phyloP scores from a whole-genome alignment of 2,888 invertebrate species.

The Nephrotoma guestfalica region DNA sequence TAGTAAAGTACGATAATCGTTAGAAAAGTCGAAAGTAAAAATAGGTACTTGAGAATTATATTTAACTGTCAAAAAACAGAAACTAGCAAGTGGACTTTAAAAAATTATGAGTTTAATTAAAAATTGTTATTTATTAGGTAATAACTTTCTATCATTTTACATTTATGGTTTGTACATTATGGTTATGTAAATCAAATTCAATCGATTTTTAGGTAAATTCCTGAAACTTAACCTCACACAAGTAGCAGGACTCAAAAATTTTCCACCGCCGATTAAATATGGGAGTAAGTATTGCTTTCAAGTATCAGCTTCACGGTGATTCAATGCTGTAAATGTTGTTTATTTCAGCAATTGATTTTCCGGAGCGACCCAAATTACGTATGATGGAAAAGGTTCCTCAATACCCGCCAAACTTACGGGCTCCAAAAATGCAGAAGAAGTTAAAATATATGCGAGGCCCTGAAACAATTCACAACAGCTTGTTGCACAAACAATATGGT shows the following conservation, averaged over 20 bases:
- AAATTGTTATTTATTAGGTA: not conserved
- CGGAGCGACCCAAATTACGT: conserved; percentile 54
- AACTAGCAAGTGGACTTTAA: too few species aligned
- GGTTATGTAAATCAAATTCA: too few species aligned
- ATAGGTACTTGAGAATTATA: too few species aligned
- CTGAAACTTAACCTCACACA: conserved; percentile 6
- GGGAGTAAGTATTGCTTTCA: conserved; percentile 39
- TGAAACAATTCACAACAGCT: conserved; percentile 66
- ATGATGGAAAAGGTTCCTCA: conserved; percentile 59
- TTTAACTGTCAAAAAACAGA: too few species aligned
- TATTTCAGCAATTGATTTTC: conserved; percentile 49
- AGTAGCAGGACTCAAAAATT: conserved; percentile 49
- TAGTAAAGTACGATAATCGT: too few species aligned
- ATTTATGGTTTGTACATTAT: not conserved
- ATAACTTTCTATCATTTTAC: not conserved
- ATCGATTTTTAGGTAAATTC: conserved; percentile 1
- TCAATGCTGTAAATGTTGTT: conserved; percentile 6
- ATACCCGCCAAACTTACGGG: conserved; percentile 46
- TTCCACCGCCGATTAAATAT: conserved; percentile 50
- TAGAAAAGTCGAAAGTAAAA: too few species aligned
- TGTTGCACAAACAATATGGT: conserved; percentile 86
- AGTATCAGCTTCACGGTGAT: not conserved
- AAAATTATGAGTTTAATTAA: not conserved
- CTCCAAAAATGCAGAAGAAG: conserved; percentile 75
- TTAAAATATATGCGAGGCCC: conserved; percentile 82